Evolutionary conservation across 2,113 vertebrate species (phyloP), one percentile per base, ranked within the genome.

Genomic region (Romanogobio albipinnatus): DNA sequence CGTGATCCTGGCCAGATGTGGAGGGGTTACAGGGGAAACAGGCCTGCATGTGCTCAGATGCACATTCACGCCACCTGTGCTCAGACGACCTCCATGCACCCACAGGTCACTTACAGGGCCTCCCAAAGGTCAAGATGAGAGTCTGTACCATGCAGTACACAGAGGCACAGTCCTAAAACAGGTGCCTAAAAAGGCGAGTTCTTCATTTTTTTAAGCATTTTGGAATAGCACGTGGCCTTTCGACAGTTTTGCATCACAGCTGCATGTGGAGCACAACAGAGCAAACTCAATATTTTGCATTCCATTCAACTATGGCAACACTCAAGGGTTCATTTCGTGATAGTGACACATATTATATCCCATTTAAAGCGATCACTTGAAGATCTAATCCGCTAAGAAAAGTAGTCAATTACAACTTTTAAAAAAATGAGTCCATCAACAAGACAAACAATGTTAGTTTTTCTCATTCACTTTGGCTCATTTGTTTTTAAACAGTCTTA

Each of bases 1-100:
- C 10, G 6, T 78, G 47, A 76, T 84, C 53, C 43, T 1, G 17
- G 26, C 86, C 76, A 86, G 86, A 86, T 82, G 84, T 85, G 61
- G 26, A 39, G 1, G 17, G 61, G 45, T 71, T n/a, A 78, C 22
- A 43, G 36, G n/a, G 56, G 39, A 13, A 33, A n/a, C 24, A 51
- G 49, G 24, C 13, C 79, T 77, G 74, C 86, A 85, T 79, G 83
- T 87, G 86, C 26, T 29, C 51, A 75, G 26, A 73, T 75, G 64
- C n/a, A 10, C 61, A 45, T 29, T 70, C 76, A 29, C 22, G 4
- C 51, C 82, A 77, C 75, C 75, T 71, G 61, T n/a, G 58, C 82
- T 22, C 62, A 22, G 39, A 13, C 14, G 33, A 24, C 43, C 75
- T 45, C 59, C 29, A 36, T 66, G 19, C 14, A 9, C 58, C n/a